Evolutionary conservation across 2,888 invertebrate species (phyloP).

Genomic region (Brachypalpus laphriformis): DNA sequence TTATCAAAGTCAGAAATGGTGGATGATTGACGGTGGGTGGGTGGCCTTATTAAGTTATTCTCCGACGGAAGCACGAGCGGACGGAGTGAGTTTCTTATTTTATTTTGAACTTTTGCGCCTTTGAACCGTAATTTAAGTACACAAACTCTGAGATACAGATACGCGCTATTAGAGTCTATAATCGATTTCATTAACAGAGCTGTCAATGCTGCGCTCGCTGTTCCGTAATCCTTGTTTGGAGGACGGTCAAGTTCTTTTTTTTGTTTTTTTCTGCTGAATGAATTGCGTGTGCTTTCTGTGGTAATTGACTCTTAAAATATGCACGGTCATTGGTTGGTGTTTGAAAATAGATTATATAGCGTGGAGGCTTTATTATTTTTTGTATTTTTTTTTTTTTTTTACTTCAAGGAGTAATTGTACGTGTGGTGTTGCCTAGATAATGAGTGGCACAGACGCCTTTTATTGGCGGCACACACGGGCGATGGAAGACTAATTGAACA

Average conservation of each 20-base stretch:
- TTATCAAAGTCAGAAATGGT: constrained; percentile 19
- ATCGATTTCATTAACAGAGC: constrained; percentile 50
- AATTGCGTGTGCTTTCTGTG: constrained; percentile 37
- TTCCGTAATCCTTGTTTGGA: constrained; percentile 17
- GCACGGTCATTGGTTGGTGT: constrained; percentile 39
- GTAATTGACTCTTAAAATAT: constrained; percentile 60
- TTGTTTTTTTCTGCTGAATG: constrained; percentile 29
- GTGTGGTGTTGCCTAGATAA: not conserved
- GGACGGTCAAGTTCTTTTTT: not conserved
- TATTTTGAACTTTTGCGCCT: constrained; percentile 38
- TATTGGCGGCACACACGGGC: not conserved
- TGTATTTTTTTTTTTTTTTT: not conserved
- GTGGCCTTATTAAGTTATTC: constrained; percentile 24
- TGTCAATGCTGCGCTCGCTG: constrained; percentile 22
- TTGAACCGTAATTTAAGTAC: constrained; percentile 35
- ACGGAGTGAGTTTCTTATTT: constrained; percentile 5
- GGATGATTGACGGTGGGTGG: not conserved
- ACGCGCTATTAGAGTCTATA: constrained; percentile 14
- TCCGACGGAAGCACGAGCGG: constrained; percentile 1
- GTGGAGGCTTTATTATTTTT: not conserved
- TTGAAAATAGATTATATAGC: constrained; percentile 41
- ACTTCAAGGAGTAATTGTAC: not conserved
- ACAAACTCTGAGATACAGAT: constrained; percentile 11
- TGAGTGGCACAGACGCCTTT: not conserved
- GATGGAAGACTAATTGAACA: not conserved